Conservation (phyloP, 1,140 invertebrate genomes). For the Subanguina moxae region DNA sequence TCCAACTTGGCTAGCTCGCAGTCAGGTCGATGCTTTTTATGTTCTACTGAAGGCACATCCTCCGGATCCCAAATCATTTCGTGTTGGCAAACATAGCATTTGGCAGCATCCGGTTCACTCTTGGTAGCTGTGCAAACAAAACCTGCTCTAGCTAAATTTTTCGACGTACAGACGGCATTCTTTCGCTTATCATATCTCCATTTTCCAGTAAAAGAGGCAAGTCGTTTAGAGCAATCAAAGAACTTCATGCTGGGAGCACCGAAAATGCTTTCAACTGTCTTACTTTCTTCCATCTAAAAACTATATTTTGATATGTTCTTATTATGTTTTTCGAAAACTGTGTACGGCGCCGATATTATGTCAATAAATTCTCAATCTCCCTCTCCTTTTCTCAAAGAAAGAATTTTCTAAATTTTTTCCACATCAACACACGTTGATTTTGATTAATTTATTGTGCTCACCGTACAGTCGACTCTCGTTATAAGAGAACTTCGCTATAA, state of each 20-base stretch:
- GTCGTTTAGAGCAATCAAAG: not conserved
- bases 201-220: not conserved
- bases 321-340: no score
- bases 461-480: no score
- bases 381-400: no score
- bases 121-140: slow-evolving; percentile 5
- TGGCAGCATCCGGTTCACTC: slow-evolving; percentile 4
- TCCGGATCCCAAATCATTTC: slow-evolving; percentile 12
- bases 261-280: not conserved
- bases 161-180: not conserved
- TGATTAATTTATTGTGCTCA: no score
- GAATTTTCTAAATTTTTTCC: no score
- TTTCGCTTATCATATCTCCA: not conserved
- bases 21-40: slow-evolving; percentile 11
- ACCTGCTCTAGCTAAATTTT: slow-evolving; percentile 5
- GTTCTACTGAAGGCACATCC: slow-evolving; percentile 2
- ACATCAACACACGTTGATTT: no score
- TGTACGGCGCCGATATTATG: no score
- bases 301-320: not conserved
- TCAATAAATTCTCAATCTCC: no score
- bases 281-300: not conserved
- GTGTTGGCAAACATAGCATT: slow-evolving; percentile 7
- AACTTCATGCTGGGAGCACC: not conserved
- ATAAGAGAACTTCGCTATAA: no score
- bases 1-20: slow-evolving; percentile 7